A percentile compares a stretch with the other conserved stretches of the same genome.
Conservation (phyloP, 2,113 vertebrate species). For the Turnix velox region DNA sequence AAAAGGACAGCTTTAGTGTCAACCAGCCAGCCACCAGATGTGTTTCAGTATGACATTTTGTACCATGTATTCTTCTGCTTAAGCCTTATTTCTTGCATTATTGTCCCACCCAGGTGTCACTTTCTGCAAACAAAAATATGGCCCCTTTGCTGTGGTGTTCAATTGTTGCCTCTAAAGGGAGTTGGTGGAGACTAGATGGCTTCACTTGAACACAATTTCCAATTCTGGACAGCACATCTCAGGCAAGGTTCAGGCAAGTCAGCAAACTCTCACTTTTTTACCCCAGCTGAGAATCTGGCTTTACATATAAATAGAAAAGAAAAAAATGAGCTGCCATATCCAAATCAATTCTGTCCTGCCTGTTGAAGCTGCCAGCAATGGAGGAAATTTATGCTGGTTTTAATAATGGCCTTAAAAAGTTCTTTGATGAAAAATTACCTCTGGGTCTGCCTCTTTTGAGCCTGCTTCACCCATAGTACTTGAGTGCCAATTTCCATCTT, state of each 20-base stretch:
- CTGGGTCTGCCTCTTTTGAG: constrained; percentile 1
- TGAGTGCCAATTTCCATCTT: constrained; percentile 42
- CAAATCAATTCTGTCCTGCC: neutral
- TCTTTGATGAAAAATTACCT: constrained; percentile 40
- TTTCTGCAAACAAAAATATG: neutral
- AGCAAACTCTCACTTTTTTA: neutral
- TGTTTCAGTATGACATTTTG: neutral
- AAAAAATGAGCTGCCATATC: neutral
- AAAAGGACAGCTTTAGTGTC: neutral
- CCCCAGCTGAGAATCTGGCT: neutral
- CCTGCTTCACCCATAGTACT: constrained; percentile 9
- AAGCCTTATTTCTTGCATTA: neutral
- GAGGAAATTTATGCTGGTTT: constrained; percentile 18
- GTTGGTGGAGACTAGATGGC: neutral
- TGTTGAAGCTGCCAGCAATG: neutral
- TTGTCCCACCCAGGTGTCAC: neutral
- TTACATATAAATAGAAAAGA: neutral
- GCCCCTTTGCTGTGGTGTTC: neutral
- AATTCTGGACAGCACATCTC: neutral
- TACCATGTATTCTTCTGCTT: neutral
- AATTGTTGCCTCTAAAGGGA: neutral
- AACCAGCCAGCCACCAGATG: neutral
- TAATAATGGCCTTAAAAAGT: constrained; percentile 36
- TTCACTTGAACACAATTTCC: neutral
- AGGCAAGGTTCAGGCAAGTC: neutral